A percentile compares a stretch with the other conserved stretches of the same genome.
Conservation (phyloP, 2,797 vertebrate genomes). For the Sitta carolinensis region DNA sequence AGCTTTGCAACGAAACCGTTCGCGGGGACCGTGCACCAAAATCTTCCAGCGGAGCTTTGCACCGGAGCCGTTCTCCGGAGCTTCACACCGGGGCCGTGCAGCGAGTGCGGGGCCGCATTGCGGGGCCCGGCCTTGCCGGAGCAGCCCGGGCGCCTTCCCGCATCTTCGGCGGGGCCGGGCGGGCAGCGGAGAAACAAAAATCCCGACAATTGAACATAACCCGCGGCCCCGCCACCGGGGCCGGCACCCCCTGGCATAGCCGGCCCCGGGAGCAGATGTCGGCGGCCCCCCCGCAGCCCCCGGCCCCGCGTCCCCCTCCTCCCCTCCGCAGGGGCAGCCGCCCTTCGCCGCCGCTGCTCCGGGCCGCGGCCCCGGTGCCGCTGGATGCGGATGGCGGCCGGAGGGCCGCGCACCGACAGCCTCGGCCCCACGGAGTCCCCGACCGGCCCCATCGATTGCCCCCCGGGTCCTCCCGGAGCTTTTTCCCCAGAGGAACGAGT, state of each 20-base stretch:
- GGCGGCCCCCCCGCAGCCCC: neutral
- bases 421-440: neutral
- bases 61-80: neutral
- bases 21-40: neutral
- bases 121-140: neutral
- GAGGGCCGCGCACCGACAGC: neutral
- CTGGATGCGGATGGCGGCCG: neutral
- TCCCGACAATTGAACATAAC: neutral
- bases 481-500: neutral
- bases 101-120: constrained; percentile 9
- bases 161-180: neutral
- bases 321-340: neutral
- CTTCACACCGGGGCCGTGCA: neutral
- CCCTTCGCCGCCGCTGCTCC: neutral
- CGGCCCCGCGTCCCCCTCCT: neutral
- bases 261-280: neutral
- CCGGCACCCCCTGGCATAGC: neutral
- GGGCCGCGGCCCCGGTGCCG: neutral
- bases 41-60: neutral
- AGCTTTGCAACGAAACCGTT: neutral
- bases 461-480: neutral
- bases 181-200: neutral
- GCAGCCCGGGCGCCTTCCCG: neutral
- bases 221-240: neutral
- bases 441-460: neutral